A percentile compares a stretch with the other conserved stretches of the same genome.
phyloP scores from a whole-genome alignment of 1,140 invertebrate genomes.

The Diorhabda carinulata region DNA sequence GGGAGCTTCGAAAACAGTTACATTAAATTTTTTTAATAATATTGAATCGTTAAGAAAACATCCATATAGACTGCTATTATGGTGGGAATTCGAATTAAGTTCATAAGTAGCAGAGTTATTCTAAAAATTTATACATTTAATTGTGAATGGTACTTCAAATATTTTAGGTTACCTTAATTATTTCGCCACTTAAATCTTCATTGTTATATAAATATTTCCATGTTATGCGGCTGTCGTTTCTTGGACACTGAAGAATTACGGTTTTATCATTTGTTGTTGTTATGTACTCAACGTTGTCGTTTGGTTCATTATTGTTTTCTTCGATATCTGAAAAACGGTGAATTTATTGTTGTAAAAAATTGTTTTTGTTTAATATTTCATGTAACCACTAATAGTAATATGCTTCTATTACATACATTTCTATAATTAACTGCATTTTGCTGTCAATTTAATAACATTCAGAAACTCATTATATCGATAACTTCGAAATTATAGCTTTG shows the following conservation, averaged over 20 bases:
- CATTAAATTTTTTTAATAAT: slow-evolving; percentile 20
- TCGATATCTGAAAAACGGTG: too few species aligned
- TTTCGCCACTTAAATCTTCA: background rate
- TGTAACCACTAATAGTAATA: too few species aligned
- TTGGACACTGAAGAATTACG: background rate
- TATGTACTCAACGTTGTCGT: too few species aligned
- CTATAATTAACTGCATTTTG: too few species aligned
- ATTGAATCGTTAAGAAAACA: slow-evolving; percentile 19
- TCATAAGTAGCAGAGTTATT: background rate
- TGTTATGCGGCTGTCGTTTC: background rate
- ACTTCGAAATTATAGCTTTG: too few species aligned
- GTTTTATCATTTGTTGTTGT: background rate
- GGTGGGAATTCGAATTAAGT: background rate
- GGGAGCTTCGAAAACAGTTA: slow-evolving; percentile 25
- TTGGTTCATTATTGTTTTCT: too few species aligned
- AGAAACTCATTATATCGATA: too few species aligned
- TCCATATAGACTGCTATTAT: slow-evolving; percentile 17
- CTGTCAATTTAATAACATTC: too few species aligned
- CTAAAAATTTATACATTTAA: background rate
- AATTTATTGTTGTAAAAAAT: too few species aligned
- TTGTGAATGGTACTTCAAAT: background rate
- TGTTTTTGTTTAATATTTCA: too few species aligned
- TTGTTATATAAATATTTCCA: background rate
- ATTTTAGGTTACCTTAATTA: background rate
- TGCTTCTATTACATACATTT: too few species aligned